Base-by-base conservation (phyloP, 2,113 vertebrate species). In the Eclectus roratus region DNA sequence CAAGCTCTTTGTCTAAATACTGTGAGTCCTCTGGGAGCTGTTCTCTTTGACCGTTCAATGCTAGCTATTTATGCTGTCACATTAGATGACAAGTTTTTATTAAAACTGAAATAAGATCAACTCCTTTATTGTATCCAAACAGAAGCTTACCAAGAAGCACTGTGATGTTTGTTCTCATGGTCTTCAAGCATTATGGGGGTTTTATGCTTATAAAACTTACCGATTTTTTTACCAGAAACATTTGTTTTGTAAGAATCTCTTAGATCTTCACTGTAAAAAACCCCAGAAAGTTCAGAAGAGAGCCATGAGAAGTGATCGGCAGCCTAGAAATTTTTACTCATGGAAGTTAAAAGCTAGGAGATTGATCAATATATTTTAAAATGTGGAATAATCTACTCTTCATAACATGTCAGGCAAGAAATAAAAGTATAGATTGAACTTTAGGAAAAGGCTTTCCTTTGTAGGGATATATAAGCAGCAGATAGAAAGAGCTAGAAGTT, bases 91-190 rank as follows among this genome's bases (percentile, higher is more conserved):
- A 77, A 72, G 52, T 39, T 93, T 87, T 76, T 76, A 91, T 69
- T 87, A 82, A 55, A 96, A 85, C 52, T 27, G 9, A 96, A 86
- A 80, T 49, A 90, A 74, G 44, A 91, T 41, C 70, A 88, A 35
- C 60, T 91, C 47, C 37, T 86, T 78, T 58, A 77, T 85, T 92
- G 90, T 81, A 60, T 63, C 43, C 41, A 29, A 89, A 60, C 35
- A 55, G 68, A 70, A 65, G 14, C 23, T 91, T 87, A 41, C 46
- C 25, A 64, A 77, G 21, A 24, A 68, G 35, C 35, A 64, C 2
- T 17, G 16, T 61, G 35, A 44, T 46, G 44, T 92, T 81, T 83
- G 35, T 89, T 76, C 76, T 77, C 50, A 10, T 53, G 37, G 29
- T 78, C 29, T 91, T 77, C 47, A 44, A 88, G 53, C 24, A 37